Percentiles rank a stretch among this genome's conserved stretches.
Evolutionary conservation across 1,140 invertebrate genomes (phyloP).

Genomic region (Colletes gigas): DNA sequence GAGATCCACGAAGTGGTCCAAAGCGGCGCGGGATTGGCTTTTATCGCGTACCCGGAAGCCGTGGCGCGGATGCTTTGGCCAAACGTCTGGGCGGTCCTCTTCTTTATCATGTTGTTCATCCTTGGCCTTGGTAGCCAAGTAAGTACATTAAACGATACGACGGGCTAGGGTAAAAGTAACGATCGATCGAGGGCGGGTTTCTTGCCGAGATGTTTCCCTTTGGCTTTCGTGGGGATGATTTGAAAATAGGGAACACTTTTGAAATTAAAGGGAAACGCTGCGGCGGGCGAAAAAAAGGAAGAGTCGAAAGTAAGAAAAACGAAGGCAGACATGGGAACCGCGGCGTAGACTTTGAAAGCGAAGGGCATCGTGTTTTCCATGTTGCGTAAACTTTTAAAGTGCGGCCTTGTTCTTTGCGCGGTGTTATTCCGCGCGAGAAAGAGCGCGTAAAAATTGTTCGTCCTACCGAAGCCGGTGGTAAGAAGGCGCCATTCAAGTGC

Average conservation of each 20-base stretch:
- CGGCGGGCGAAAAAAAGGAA: not conserved
- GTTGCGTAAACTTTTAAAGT: conserved; percentile 46
- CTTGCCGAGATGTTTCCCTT: not conserved
- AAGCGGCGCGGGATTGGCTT: conserved; percentile 89
- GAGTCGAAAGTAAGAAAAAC: not conserved
- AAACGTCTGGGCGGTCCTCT: conserved; percentile 90
- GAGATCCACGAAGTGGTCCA: conserved; percentile 83
- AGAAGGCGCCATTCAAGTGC: conserved; percentile 57
- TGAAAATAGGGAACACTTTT: not conserved
- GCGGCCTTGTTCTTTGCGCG: conserved; percentile 9
- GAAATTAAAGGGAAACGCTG: not conserved
- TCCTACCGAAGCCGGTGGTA: conserved; percentile 32
- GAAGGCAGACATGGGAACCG: not conserved
- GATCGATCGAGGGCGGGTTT: not conserved
- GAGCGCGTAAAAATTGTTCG: conserved; percentile 33
- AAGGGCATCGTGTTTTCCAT: conserved; percentile 26
- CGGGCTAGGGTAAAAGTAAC: not conserved
- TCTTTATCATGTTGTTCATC: conserved; percentile 93
- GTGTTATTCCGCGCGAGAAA: conserved; percentile 9
- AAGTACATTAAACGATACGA: conserved; percentile 22
- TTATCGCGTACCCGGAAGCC: conserved; percentile 91
- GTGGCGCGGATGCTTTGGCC: conserved; percentile 89
- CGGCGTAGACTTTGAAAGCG: conserved; percentile 23
- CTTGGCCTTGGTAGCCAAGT: conserved; percentile 88
- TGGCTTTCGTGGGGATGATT: not conserved